These are phyloP conservation scores for Accipiter virgatus DNA, from an alignment of 2,113 vertebrate genomes.

Conservation along the genomic window DNA sequence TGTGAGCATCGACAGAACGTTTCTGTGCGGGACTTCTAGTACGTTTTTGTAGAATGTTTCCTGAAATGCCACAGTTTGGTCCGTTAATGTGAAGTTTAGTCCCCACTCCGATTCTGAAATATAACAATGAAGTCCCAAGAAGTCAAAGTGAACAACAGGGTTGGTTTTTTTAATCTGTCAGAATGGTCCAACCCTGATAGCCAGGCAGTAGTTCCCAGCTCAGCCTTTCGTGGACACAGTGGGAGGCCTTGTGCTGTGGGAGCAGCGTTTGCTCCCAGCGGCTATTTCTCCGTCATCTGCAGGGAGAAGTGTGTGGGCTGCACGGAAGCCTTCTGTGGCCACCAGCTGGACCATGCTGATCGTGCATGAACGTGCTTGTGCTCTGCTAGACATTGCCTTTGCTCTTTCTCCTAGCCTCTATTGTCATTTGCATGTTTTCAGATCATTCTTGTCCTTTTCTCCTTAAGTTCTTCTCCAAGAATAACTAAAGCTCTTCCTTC, in stretches of 20 bases:
- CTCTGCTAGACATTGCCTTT: neutral
- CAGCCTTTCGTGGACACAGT: neutral
- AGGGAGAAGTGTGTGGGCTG: neutral
- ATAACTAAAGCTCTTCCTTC: constrained; percentile 33
- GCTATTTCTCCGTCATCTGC: neutral
- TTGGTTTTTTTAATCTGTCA: neutral
- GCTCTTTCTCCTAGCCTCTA: neutral
- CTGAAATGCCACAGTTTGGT: neutral
- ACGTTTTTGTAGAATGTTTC: neutral
- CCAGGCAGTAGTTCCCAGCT: neutral
- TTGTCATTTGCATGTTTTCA: neutral
- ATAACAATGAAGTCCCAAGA: neutral
- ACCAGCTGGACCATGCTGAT: neutral
- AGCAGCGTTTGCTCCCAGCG: neutral
- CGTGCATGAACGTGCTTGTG: neutral
- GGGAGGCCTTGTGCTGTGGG: neutral
- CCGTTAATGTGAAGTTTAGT: neutral
- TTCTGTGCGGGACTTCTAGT: neutral
- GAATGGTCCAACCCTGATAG: neutral
- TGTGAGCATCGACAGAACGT: neutral
- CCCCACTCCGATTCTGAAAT: neutral
- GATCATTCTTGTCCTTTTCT: neutral
- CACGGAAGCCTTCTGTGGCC: neutral
- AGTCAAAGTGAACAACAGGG: neutral
- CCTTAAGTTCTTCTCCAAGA: neutral